phyloP scores from a whole-genome alignment of 2,888 invertebrate genomes.

The Drosophila paracracens region DNA sequence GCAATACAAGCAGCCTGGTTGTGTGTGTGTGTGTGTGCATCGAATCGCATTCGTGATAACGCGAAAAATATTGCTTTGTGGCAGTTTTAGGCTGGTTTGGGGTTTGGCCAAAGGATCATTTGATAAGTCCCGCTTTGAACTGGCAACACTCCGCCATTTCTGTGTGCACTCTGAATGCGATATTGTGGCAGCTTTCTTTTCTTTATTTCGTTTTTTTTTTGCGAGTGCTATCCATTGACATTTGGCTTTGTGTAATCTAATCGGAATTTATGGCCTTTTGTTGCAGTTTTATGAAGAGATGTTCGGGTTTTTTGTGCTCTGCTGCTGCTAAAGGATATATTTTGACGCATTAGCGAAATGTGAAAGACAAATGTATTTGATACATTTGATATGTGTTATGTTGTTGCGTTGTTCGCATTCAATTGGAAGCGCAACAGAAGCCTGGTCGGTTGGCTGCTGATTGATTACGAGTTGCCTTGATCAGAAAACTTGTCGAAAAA shows the following conservation, averaged over 20 bases:
- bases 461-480: conserved; percentile 35
- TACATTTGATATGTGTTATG: conserved; percentile 23
- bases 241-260: conserved; percentile 80
- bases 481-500: conserved; percentile 26
- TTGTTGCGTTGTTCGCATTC: conserved; percentile 39
- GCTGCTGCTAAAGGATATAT: conserved; percentile 31
- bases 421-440: conserved; percentile 42
- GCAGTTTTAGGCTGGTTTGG: conserved; percentile 10
- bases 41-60: conserved; percentile 62
- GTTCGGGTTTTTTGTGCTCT: not conserved
- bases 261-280: conserved; percentile 75
- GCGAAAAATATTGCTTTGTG: conserved; percentile 28
- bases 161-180: conserved; percentile 50
- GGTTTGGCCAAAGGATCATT: conserved; percentile 27
- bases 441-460: conserved; percentile 23
- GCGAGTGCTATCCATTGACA: conserved; percentile 50
- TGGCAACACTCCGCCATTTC: conserved; percentile 27
- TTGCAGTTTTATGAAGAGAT: conserved; percentile 60
- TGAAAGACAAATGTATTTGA: conserved; percentile 13
- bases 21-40: conserved; percentile 7
- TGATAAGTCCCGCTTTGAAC: conserved; percentile 50
- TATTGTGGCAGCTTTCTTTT: conserved; percentile 36
- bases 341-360: conserved; percentile 33
- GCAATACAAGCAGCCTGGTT: conserved; percentile 13
- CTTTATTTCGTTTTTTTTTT: conserved; percentile 10